Evolutionary conservation across 2,888 invertebrate genomes (phyloP).

Genomic region (Clanis bilineata): DNA sequence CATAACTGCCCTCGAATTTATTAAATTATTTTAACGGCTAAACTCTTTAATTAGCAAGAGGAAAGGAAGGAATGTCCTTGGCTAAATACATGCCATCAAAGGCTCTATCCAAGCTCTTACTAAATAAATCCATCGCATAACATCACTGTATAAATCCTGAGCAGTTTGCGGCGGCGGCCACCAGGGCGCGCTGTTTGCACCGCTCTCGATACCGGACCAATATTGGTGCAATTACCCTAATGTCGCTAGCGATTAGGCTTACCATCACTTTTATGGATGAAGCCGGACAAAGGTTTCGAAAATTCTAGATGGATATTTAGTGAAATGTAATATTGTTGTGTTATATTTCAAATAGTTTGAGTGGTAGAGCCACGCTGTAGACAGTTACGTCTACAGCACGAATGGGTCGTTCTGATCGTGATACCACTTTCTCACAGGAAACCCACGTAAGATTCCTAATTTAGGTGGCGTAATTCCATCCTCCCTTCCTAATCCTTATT

Average conservation of each 20-base stretch:
- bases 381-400: too few relatives aligned
- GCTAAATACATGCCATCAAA: background rate
- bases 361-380: too few relatives aligned
- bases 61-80: background rate
- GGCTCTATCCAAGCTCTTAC: background rate
- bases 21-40: background rate
- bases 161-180: background rate
- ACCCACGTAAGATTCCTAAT: too few relatives aligned
- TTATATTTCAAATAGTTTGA: too few relatives aligned
- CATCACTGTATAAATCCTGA: background rate
- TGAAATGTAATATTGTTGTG: too few relatives aligned
- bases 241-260: conserved; percentile 1
- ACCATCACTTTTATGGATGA: background rate
- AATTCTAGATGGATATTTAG: too few relatives aligned
- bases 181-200: background rate
- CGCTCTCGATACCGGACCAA: conserved; percentile 13
- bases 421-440: too few relatives aligned
- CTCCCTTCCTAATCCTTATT: too few relatives aligned
- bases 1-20: too few relatives aligned
- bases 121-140: conserved; percentile 6
- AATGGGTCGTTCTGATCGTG: too few relatives aligned
- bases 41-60: background rate
- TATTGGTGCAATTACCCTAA: conserved; percentile 20
- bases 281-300: background rate
- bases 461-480: too few relatives aligned